phyloP scores from a whole-genome alignment of 2,888 invertebrate genomes.

The Dioctria rufipes region DNA sequence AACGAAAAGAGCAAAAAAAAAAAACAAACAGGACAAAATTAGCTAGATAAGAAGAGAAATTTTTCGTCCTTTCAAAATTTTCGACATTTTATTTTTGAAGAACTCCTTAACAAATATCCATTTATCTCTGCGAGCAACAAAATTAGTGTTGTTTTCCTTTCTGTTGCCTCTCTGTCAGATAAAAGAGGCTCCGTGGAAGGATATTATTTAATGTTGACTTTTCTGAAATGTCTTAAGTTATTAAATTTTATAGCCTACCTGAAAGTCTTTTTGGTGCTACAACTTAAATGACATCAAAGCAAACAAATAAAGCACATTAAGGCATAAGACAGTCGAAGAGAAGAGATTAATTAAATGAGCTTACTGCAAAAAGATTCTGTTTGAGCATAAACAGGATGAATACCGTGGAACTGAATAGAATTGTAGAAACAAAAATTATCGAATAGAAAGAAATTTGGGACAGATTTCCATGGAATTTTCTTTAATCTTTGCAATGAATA shows the following conservation, averaged over 20 bases:
- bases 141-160: conserved; percentile 23
- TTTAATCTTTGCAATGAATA: too few species aligned
- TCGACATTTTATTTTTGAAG: conserved; percentile 4
- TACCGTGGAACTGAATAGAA: too few species aligned
- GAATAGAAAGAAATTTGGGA: too few species aligned
- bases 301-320: conserved; percentile 1
- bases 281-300: conserved; percentile 7
- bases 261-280: neutral
- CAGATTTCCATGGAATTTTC: too few species aligned
- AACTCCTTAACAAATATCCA: too few species aligned
- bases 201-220: neutral
- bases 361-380: conserved; percentile 10
- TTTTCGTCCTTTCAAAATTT: neutral
- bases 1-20: neutral
- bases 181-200: neutral
- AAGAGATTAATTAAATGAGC: conserved; percentile 17
- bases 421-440: too few species aligned
- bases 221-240: neutral
- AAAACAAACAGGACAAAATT: conserved; percentile 10
- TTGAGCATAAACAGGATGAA: too few species aligned
- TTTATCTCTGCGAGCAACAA: conserved; percentile 6
- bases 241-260: conserved; percentile 7
- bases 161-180: neutral
- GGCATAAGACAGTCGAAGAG: conserved; percentile 9
- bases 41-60: too few species aligned